Evolutionary conservation across 2,797 vertebrate genomes (phyloP).

Genomic region (Amazona finschi): DNA sequence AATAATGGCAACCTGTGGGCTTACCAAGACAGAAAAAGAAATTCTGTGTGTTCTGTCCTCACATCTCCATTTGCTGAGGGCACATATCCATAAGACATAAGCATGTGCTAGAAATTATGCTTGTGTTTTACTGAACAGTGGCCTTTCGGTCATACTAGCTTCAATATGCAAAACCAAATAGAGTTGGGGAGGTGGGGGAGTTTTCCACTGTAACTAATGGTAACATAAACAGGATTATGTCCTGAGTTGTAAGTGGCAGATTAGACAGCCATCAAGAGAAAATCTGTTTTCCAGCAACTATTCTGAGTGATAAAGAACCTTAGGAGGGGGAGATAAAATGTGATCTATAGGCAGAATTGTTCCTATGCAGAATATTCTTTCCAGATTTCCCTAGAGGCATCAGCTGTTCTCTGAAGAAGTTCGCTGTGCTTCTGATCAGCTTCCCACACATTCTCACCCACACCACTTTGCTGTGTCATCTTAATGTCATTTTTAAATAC

Average conservation of each 20-base stretch:
- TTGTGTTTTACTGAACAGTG: background rate
- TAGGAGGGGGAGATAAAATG: background rate
- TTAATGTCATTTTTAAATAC: constrained; percentile 52
- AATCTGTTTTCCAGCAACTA: constrained; percentile 6
- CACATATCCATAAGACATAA: background rate
- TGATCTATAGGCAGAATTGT: background rate
- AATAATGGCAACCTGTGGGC: rapidly evolving
- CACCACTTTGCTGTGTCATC: constrained; percentile 56
- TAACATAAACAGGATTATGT: background rate
- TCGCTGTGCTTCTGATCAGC: constrained; percentile 43
- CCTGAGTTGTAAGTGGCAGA: background rate
- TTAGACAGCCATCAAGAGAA: background rate
- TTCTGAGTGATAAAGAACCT: background rate
- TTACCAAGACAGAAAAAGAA: background rate
- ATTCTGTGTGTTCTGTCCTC: background rate
- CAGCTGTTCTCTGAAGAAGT: constrained; percentile 21
- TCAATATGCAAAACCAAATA: background rate
- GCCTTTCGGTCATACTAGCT: background rate
- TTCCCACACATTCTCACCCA: constrained; percentile 54
- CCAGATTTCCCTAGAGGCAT: constrained; percentile 21
- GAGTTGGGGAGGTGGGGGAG: background rate
- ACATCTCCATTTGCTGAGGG: background rate
- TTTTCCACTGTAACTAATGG: background rate
- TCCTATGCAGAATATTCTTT: background rate
- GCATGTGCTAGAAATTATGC: background rate